phyloP scores from a whole-genome alignment of 2,113 vertebrate genomes.

The Pomatostomus ruficeps region DNA sequence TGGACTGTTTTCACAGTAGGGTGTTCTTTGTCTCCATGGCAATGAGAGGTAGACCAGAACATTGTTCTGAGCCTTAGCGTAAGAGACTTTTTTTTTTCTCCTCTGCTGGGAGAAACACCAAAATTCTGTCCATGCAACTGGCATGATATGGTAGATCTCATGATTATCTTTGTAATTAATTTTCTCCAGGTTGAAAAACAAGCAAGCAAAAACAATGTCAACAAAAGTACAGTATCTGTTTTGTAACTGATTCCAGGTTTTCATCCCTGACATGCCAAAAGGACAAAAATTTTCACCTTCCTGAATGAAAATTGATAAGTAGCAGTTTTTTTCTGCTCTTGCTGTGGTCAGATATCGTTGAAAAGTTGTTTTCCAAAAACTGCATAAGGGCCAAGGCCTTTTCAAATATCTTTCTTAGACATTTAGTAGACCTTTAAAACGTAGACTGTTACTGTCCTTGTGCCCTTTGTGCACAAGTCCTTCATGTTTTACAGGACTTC shows the following conservation, averaged over 20 bases:
- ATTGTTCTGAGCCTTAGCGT: background rate
- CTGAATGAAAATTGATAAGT: background rate
- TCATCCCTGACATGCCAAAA: background rate
- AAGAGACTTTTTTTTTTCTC: background rate
- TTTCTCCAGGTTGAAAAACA: background rate
- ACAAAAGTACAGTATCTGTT: background rate
- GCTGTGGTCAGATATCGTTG: background rate
- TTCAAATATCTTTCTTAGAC: background rate
- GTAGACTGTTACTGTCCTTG: background rate
- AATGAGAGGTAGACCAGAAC: background rate
- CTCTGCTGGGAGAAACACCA: background rate
- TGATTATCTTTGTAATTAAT: background rate
- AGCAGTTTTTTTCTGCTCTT: background rate
- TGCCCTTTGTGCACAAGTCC: background rate
- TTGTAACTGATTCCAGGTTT: background rate
- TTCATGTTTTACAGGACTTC: background rate
- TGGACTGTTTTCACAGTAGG: background rate
- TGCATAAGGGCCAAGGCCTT: background rate
- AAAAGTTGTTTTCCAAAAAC: background rate
- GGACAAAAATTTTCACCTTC: background rate
- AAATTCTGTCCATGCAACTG: background rate
- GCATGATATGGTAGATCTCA: background rate
- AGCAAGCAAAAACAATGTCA: background rate
- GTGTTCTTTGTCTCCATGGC: background rate
- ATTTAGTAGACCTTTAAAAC: background rate